Evolutionary conservation across 2,113 vertebrate species (phyloP).

Genomic region (Lanius collurio): DNA sequence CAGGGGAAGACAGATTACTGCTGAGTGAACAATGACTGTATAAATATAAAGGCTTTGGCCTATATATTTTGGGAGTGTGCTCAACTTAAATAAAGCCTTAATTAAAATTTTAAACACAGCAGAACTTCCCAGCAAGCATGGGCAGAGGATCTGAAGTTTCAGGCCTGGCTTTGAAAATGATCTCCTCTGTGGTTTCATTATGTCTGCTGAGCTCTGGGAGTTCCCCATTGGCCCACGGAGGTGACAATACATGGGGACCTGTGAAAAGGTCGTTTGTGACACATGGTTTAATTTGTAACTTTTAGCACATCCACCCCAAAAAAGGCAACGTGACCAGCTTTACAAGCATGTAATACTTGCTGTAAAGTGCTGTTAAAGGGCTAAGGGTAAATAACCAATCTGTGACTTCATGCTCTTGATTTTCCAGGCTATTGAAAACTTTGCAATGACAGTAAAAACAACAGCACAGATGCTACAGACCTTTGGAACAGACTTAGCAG

Average conservation of each 20-base stretch:
- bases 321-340: background rate
- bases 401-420: background rate
- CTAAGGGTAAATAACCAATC: background rate
- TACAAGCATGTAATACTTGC: background rate
- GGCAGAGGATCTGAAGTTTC: background rate
- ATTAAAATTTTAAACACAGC: background rate
- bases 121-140: background rate
- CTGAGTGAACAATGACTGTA: background rate
- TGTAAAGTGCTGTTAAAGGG: background rate
- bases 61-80: background rate
- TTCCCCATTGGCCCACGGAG: background rate
- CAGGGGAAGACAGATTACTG: background rate
- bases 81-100: background rate
- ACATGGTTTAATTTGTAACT: background rate
- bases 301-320: background rate
- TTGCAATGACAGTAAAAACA: constrained; percentile 92
- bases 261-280: background rate
- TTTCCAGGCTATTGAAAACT: constrained; percentile 92
- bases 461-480: constrained; percentile 91
- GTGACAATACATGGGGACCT: background rate
- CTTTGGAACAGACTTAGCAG: constrained; percentile 86
- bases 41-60: background rate
- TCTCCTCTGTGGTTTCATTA: background rate
- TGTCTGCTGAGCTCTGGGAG: background rate
- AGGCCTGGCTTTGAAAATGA: background rate